Evolutionary conservation across 2,888 invertebrate genomes (phyloP).

Genomic region (Isoperla grammatica): DNA sequence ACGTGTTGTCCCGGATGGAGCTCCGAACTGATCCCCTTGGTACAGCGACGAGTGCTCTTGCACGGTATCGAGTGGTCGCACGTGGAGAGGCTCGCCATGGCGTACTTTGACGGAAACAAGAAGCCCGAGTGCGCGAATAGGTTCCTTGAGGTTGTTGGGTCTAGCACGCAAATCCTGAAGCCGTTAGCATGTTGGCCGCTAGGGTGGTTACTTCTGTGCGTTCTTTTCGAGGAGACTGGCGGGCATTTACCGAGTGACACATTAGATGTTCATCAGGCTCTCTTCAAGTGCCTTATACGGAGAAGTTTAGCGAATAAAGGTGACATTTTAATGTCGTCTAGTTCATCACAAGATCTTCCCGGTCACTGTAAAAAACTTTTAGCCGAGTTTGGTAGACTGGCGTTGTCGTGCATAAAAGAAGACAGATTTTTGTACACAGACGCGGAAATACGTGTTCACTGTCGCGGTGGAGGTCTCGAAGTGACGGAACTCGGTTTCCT

Average conservation of each 20-base stretch:
- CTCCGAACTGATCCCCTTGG: conserved; percentile 42
- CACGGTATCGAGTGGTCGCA: conserved; percentile 48
- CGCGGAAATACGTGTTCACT: conserved; percentile 46
- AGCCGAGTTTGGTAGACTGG: conserved; percentile 50
- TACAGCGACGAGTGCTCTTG: conserved; percentile 47
- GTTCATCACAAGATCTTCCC: conserved; percentile 39
- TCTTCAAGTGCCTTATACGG: conserved; percentile 46
- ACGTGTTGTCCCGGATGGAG: conserved; percentile 46
- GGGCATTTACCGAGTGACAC: conserved; percentile 43
- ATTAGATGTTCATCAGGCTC: conserved; percentile 43
- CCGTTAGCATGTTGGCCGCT: conserved; percentile 49
- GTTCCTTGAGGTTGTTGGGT: conserved; percentile 26
- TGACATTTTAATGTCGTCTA: conserved; percentile 26
- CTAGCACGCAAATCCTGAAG: conserved; percentile 40
- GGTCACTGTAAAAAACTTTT: conserved; percentile 46
- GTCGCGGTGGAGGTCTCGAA: conserved; percentile 38
- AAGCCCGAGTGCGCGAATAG: conserved; percentile 30
- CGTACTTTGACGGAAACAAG: conserved; percentile 41
- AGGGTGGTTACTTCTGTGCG: conserved; percentile 49
- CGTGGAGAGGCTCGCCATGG: conserved; percentile 46
- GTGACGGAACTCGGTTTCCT: conserved; percentile 45
- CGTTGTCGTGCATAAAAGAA: conserved; percentile 47
- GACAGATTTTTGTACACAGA: conserved; percentile 47
- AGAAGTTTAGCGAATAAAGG: conserved; percentile 40
- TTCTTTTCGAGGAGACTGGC: conserved; percentile 47